phyloP scores from a whole-genome alignment of 2,113 vertebrate species.

The Nicator chloris region DNA sequence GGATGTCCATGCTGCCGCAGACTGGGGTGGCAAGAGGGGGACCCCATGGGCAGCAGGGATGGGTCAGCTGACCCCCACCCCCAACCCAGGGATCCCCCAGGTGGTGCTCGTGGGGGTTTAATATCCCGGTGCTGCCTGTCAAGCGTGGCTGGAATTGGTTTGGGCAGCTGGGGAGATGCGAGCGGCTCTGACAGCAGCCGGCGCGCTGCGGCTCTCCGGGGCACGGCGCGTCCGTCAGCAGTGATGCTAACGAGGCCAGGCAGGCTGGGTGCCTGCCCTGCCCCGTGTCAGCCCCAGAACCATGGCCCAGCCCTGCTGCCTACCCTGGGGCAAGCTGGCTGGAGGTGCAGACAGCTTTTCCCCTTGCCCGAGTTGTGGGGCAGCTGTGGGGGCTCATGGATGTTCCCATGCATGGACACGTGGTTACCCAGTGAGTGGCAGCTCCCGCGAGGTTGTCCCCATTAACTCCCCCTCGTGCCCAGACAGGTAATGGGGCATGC shows the following conservation, averaged over 20 bases:
- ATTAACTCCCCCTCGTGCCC: neutral
- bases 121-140: neutral
- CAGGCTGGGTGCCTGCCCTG: fast-evolving
- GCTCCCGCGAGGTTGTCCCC: neutral
- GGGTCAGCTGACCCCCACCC: neutral
- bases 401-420: fast-evolving
- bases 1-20: slow-evolving; percentile 81
- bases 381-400: fast-evolving
- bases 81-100: neutral
- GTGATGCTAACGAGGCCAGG: neutral
- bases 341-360: neutral
- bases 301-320: neutral
- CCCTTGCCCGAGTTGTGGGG: neutral
- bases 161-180: neutral
- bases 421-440: fast-evolving
- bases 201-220: neutral
- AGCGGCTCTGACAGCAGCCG: neutral
- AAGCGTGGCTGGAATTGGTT: neutral
- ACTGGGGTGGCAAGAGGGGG: slow-evolving; percentile 42
- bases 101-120: fast-evolving
- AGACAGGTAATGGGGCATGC: fast-evolving
- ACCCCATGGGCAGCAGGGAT: fast-evolving
- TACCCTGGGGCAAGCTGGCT: neutral
- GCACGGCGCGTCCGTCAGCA: neutral
- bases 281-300: neutral